Percentiles rank a stretch among this genome's conserved stretches.
Conservation (phyloP, 2,888 invertebrate species). For the Sminthurinus aureus region DNA sequence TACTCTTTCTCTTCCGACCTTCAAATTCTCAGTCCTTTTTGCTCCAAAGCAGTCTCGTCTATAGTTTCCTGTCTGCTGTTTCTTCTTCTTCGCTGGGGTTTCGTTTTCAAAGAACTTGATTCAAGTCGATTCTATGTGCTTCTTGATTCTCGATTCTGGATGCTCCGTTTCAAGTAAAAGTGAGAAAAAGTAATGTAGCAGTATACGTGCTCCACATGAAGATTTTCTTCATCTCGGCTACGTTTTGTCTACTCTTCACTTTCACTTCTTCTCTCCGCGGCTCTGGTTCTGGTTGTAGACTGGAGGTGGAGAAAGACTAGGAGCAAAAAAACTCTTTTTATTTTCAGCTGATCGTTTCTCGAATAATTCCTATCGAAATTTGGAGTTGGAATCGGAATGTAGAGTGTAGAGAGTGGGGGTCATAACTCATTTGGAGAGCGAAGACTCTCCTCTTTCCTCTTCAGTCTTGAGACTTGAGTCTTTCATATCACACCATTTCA, state of each 20-base stretch:
- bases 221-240: background rate
- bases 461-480: no score
- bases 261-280: background rate
- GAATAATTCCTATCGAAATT: constrained; percentile 33
- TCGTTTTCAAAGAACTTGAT: background rate
- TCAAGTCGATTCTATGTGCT: background rate
- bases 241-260: constrained; percentile 1
- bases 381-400: constrained; percentile 21
- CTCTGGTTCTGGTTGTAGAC: no score
- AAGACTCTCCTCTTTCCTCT: background rate
- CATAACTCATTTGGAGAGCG: constrained; percentile 38
- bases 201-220: constrained; percentile 24
- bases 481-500: no score
- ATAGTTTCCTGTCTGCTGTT: background rate
- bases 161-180: background rate
- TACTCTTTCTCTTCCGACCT: no score
- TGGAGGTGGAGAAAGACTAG: background rate
- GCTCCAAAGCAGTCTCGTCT: background rate
- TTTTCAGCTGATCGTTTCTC: constrained; percentile 23
- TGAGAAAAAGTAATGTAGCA: constrained; percentile 13
- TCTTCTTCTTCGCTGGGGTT: background rate
- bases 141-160: background rate
- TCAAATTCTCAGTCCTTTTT: background rate
- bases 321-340: constrained; percentile 1
- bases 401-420: constrained; percentile 21